phyloP scores from a whole-genome alignment of 2,888 invertebrate genomes.

The Scaeva pyrastri region DNA sequence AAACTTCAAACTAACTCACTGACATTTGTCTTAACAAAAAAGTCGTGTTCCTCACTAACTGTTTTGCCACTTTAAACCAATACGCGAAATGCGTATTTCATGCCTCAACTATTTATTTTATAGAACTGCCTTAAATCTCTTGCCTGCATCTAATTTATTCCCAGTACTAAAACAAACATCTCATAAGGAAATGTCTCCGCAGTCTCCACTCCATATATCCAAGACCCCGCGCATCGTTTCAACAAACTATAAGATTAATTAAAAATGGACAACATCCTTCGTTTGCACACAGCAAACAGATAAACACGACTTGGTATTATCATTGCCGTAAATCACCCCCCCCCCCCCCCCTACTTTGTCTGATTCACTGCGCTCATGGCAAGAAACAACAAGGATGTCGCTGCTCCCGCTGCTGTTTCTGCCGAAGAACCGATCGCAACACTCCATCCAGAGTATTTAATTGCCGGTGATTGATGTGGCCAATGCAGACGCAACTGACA shows the following conservation, averaged over 20 bases:
- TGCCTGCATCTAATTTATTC: slow-evolving; percentile 61
- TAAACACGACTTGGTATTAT: slow-evolving; percentile 71
- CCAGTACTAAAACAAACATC: slow-evolving; percentile 42
- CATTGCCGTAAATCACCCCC: slow-evolving; percentile 71
- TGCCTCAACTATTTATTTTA: slow-evolving; percentile 21
- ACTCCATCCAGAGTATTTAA: slow-evolving; percentile 64
- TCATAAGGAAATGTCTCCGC: slow-evolving; percentile 61
- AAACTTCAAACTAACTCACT: neutral
- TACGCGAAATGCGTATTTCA: slow-evolving; percentile 42
- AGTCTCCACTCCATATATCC: neutral
- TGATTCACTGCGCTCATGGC: slow-evolving; percentile 4
- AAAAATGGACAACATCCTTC: slow-evolving; percentile 74
- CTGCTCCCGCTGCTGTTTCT: slow-evolving; percentile 37
- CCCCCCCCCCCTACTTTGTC: slow-evolving; percentile 34
- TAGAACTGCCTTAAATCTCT: slow-evolving; percentile 34
- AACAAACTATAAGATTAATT: slow-evolving; percentile 58
- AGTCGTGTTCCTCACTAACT: slow-evolving; percentile 11
- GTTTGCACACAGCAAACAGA: slow-evolving; percentile 68
- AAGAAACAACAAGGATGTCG: slow-evolving; percentile 64
- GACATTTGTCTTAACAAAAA: neutral
- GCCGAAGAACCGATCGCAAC: slow-evolving; percentile 19
- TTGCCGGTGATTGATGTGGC: slow-evolving; percentile 75
- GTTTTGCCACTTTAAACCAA: slow-evolving; percentile 17
- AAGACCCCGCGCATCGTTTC: neutral
- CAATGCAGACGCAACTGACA: slow-evolving; percentile 74